A percentile compares a stretch with the other conserved stretches of the same genome.
phyloP scores from a whole-genome alignment of 2,797 vertebrate species.

The Lepus oiostolus region DNA sequence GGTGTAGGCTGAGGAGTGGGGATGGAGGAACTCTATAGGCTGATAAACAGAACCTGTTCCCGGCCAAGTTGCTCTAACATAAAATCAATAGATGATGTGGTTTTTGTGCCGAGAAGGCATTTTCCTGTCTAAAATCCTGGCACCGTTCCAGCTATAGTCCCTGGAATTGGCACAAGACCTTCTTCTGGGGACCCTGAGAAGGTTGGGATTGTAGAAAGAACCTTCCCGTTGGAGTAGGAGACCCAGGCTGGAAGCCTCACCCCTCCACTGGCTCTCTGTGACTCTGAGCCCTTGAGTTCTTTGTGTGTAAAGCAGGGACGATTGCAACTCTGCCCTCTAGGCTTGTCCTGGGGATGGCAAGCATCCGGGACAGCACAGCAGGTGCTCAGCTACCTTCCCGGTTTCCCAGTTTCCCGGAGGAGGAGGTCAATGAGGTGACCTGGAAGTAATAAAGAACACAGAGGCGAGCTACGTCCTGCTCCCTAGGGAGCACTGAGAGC shows the following conservation, averaged over 20 bases:
- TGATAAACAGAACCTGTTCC: background rate
- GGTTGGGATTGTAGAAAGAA: background rate
- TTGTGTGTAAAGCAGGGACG: background rate
- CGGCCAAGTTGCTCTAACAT: background rate
- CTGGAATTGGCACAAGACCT: background rate
- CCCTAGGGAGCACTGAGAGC: too few species aligned
- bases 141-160: background rate
- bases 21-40: background rate
- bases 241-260: background rate
- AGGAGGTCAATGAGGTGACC: background rate
- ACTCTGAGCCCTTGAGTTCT: background rate
- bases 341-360: background rate
- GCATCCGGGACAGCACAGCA: background rate
- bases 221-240: background rate
- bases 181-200: background rate
- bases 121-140: background rate
- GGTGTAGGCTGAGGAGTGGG: background rate
- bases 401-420: too few species aligned
- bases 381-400: background rate
- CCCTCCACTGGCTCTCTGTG: background rate
- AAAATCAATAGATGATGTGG: slow-evolving; percentile 25
- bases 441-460: background rate
- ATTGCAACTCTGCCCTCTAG: background rate
- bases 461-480: background rate
- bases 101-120: background rate